Percentiles rank a stretch among this genome's conserved stretches.
Evolutionary conservation across 2,797 vertebrate species (phyloP).

Genomic region (Hapalemur alaotrensis): DNA sequence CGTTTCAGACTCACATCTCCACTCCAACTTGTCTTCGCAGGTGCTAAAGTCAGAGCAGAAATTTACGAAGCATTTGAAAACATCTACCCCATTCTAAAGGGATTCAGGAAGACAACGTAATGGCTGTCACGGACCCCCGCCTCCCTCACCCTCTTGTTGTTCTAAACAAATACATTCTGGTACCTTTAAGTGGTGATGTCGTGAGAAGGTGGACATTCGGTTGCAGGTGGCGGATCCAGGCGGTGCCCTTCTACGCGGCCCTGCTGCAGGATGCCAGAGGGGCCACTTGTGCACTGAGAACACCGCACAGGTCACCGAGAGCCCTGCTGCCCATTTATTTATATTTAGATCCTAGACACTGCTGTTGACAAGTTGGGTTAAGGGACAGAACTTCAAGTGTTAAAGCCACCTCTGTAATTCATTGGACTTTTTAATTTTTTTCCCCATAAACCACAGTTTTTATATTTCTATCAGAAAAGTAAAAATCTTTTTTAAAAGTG

Average conservation of each 20-base stretch:
- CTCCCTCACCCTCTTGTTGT: slow-evolving; percentile 36
- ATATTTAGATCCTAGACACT: slow-evolving; percentile 83
- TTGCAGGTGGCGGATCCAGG: slow-evolving; percentile 70
- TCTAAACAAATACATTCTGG: slow-evolving; percentile 63
- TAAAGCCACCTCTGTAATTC: slow-evolving; percentile 79
- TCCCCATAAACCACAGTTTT: slow-evolving; percentile 82
- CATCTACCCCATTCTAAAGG: slow-evolving; percentile 99
- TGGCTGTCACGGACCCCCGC: slow-evolving; percentile 50
- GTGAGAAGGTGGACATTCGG: slow-evolving; percentile 65
- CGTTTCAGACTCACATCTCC: not conserved
- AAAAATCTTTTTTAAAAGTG: slow-evolving; percentile 80
- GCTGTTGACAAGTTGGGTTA: slow-evolving; percentile 76
- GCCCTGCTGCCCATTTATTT: slow-evolving; percentile 79
- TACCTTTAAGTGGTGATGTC: slow-evolving; percentile 75
- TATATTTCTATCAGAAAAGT: slow-evolving; percentile 83
- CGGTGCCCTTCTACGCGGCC: slow-evolving; percentile 74
- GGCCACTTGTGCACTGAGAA: slow-evolving; percentile 60
- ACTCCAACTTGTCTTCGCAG: slow-evolving; percentile 79
- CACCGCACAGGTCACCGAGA: slow-evolving; percentile 74
- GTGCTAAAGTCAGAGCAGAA: slow-evolving; percentile 98
- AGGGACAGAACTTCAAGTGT: slow-evolving; percentile 77
- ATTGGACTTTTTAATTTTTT: slow-evolving; percentile 80
- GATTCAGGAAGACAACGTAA: slow-evolving; percentile 98
- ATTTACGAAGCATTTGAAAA: slow-evolving; percentile 99
- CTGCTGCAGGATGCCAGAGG: slow-evolving; percentile 44